A percentile compares a stretch with the other conserved stretches of the same genome.
These are phyloP conservation scores for Pipra filicauda DNA, from an alignment of 2,113 vertebrate species.

Conservation along the genomic window DNA sequence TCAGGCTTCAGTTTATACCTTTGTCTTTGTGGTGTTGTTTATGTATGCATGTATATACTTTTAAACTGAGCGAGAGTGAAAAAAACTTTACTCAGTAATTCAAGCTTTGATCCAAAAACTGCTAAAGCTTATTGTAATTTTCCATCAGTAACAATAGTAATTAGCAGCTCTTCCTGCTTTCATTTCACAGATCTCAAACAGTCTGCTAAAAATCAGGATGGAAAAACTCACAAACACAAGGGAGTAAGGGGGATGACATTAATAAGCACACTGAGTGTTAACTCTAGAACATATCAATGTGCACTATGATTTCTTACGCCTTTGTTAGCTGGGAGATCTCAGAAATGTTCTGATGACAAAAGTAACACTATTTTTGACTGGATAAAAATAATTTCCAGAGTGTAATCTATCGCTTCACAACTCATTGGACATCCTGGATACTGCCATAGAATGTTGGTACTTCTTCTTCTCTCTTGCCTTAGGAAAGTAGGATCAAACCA, in stretches of 20 bases:
- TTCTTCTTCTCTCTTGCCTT: neutral
- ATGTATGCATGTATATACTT: neutral
- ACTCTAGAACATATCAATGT: neutral
- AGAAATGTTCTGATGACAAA: neutral
- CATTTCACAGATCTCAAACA: neutral
- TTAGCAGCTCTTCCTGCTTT: neutral
- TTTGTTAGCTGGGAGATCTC: neutral
- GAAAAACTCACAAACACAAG: neutral
- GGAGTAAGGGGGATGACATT: neutral
- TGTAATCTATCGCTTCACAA: neutral
- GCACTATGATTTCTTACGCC: neutral
- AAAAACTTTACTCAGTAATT: neutral
- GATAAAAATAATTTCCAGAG: neutral
- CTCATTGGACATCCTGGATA: neutral
- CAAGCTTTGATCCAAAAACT: neutral
- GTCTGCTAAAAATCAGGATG: neutral
- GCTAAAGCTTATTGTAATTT: neutral
- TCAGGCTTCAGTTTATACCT: neutral
- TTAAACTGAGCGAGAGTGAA: neutral
- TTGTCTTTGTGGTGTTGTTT: neutral
- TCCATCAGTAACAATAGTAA: neutral
- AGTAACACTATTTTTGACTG: fast-evolving
- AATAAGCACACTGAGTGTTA: neutral
- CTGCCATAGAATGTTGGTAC: neutral
- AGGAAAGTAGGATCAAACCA: neutral